Percentiles rank a stretch among this genome's conserved stretches.
Conservation (phyloP, 2,797 vertebrate species). For the Decapterus maruadsi region DNA sequence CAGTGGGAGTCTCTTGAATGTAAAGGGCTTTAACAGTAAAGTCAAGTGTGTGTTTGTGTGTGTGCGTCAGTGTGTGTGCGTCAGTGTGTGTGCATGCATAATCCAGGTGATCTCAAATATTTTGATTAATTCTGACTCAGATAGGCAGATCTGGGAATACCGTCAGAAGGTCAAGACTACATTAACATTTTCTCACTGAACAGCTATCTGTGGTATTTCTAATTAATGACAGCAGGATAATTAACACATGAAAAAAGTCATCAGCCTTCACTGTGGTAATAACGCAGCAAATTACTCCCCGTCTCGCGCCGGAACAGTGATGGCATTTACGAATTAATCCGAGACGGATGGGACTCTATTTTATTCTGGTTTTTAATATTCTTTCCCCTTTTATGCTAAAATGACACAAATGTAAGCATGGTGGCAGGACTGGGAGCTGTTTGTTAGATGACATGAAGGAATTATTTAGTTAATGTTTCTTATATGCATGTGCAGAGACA, state of each 20-base stretch:
- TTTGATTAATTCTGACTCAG: conserved; percentile 50
- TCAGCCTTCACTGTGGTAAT: conserved; percentile 69
- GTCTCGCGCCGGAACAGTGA: conserved; percentile 36
- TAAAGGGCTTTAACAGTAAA: conserved; percentile 43
- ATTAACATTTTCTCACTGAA: conserved; percentile 68
- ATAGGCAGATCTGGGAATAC: conserved; percentile 57
- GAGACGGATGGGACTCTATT: conserved; percentile 37
- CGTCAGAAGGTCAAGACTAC: conserved; percentile 67
- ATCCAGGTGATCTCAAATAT: conserved; percentile 57
- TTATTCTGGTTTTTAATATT: conserved; percentile 6
- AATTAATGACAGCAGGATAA: conserved; percentile 76
- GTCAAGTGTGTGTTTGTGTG: conserved; percentile 26
- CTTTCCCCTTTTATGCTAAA: conserved; percentile 20
- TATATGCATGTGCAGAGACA: not conserved
- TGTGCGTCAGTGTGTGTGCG: conserved; percentile 16
- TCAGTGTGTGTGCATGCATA: conserved; percentile 24
- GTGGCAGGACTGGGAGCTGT: conserved; percentile 22
- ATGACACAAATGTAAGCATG: conserved; percentile 48
- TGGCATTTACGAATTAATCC: conserved; percentile 69
- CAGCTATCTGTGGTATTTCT: conserved; percentile 68
- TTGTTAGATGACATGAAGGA: conserved; percentile 11
- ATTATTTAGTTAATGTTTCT: conserved; percentile 6
- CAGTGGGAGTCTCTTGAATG: conserved; percentile 43
- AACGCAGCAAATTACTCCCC: conserved; percentile 62
- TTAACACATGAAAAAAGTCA: conserved; percentile 69